Percentiles rank a stretch among this genome's conserved stretches.
phyloP scores from a whole-genome alignment of 2,113 vertebrate species.

The Chaetodon auriga region DNA sequence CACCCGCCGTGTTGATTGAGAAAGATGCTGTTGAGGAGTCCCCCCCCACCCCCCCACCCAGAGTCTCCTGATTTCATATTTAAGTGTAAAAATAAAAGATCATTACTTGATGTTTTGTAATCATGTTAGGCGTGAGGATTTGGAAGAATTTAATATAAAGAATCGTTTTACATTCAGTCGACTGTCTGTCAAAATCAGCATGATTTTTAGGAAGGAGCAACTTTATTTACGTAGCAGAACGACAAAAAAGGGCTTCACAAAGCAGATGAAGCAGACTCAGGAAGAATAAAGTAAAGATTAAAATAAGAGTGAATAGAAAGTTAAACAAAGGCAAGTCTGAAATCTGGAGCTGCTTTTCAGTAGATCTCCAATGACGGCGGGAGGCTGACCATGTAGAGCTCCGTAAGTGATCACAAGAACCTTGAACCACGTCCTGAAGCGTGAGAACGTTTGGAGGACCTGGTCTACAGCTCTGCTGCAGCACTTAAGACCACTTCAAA shows the following conservation, averaged over 20 bases:
- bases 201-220: background rate
- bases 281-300: background rate
- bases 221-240: background rate
- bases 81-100: background rate
- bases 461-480: background rate
- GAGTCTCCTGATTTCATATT: background rate
- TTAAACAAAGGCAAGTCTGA: no score
- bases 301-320: background rate
- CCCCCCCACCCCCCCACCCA: background rate
- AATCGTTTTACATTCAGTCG: background rate
- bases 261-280: background rate
- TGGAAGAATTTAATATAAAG: background rate
- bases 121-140: background rate
- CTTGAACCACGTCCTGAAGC: background rate
- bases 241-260: background rate
- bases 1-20: background rate
- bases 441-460: background rate
- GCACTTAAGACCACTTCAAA: background rate
- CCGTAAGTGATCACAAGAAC: background rate
- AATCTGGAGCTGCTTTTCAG: no score
- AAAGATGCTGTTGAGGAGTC: background rate
- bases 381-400: no score
- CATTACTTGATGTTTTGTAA: slow-evolving; percentile 10
- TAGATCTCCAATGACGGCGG: no score
- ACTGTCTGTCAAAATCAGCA: background rate